phyloP scores from a whole-genome alignment of 2,888 invertebrate genomes.

The Oscheius sp. region DNA sequence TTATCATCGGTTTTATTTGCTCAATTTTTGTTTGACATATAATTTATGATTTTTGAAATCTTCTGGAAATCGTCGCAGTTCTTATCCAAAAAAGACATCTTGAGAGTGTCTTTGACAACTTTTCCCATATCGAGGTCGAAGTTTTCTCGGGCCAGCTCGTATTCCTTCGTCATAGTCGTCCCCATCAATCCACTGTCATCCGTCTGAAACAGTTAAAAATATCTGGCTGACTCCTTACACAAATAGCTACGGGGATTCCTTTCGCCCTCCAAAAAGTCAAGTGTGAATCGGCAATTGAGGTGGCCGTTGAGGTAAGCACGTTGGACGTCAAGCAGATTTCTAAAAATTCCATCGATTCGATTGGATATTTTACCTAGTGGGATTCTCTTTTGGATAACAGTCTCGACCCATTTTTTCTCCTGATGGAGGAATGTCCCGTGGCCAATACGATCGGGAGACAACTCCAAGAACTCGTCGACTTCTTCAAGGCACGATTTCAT shows the following conservation, averaged over 20 bases:
- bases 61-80: background rate
- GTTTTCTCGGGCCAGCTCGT: constrained; percentile 19
- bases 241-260: constrained; percentile 27
- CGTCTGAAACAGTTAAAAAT: constrained; percentile 41
- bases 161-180: constrained; percentile 28
- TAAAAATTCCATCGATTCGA: constrained; percentile 7
- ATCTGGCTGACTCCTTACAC: background rate
- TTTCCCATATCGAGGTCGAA: constrained; percentile 5
- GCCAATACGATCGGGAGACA: constrained; percentile 40
- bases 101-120: background rate
- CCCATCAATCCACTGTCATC: constrained; percentile 48
- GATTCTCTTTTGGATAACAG: constrained; percentile 11
- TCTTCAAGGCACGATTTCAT: constrained; percentile 30
- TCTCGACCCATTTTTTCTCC: constrained; percentile 23
- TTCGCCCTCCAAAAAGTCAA: constrained; percentile 39
- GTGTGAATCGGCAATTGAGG: constrained; percentile 35
- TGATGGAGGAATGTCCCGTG: constrained; percentile 39
- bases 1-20: background rate
- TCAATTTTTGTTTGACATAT: background rate
- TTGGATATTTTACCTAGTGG: constrained; percentile 30
- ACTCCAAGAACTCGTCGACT: constrained; percentile 34
- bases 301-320: constrained; percentile 31
- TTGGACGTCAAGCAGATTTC: constrained; percentile 53
- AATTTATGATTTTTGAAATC: background rate
- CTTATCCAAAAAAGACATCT: constrained; percentile 26